These are phyloP conservation scores for Urocolius indicus DNA, from an alignment of 2,113 vertebrate genomes.

Conservation along the genomic window DNA sequence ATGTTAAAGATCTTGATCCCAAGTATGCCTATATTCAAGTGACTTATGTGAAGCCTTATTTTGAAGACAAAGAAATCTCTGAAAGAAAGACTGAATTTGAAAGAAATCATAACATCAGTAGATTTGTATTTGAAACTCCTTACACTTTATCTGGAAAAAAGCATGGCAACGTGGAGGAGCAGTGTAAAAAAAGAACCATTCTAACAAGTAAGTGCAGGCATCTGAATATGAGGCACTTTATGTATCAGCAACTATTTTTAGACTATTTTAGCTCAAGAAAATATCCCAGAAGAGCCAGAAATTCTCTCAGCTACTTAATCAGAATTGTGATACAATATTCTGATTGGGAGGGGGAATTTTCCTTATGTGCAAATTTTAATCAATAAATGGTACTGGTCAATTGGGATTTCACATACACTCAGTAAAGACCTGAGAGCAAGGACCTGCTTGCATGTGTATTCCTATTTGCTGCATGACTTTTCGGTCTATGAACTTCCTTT, in stretches of 20 bases:
- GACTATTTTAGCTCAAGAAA: slow-evolving; percentile 11
- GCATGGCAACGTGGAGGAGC: slow-evolving; percentile 94
- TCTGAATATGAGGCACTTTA: not conserved
- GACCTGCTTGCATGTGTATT: not conserved
- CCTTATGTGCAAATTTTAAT: not conserved
- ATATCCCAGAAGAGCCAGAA: not conserved
- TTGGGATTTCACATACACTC: not conserved
- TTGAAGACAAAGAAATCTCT: slow-evolving; percentile 92
- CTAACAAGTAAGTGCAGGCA: slow-evolving; percentile 85
- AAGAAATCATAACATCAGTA: slow-evolving; percentile 92
- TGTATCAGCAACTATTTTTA: not conserved
- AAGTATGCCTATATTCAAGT: slow-evolving; percentile 95
- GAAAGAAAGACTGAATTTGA: slow-evolving; percentile 95
- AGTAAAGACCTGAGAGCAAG: not conserved
- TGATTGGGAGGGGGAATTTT: not conserved
- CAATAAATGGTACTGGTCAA: not conserved
- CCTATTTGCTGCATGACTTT: not conserved
- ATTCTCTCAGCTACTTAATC: not conserved
- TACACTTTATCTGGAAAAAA: slow-evolving; percentile 96
- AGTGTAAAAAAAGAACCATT: slow-evolving; percentile 92
- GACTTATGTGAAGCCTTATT: slow-evolving; percentile 94
- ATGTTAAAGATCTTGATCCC: slow-evolving; percentile 90
- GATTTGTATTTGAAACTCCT: slow-evolving; percentile 95
- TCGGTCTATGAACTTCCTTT: not conserved
- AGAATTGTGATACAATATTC: not conserved